Percentiles rank a stretch among this genome's conserved stretches.
phyloP scores from a whole-genome alignment of 2,113 vertebrate species.

The Rhineura floridana region DNA sequence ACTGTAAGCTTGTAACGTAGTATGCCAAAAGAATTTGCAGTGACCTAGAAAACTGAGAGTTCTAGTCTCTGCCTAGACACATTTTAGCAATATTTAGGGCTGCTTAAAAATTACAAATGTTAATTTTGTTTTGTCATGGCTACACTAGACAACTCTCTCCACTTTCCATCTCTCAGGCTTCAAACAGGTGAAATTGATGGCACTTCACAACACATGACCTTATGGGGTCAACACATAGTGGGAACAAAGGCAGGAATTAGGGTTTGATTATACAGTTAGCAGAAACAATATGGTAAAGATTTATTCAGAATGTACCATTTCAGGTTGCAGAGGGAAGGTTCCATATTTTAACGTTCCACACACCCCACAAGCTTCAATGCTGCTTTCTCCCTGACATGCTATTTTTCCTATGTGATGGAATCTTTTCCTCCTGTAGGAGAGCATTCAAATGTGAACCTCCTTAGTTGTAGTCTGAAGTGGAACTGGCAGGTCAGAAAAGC shows the following conservation, averaged over 20 bases:
- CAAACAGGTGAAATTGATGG: background rate
- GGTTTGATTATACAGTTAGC: background rate
- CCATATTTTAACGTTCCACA: background rate
- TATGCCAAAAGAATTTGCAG: background rate
- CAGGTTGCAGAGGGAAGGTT: background rate
- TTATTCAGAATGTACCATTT: background rate
- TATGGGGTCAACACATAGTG: background rate
- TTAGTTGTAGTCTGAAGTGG: background rate
- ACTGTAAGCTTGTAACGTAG: background rate
- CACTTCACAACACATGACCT: background rate
- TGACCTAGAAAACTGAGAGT: background rate
- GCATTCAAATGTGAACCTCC: background rate
- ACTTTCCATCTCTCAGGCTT: too few relatives aligned
- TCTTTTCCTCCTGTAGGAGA: background rate
- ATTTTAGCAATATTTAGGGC: background rate
- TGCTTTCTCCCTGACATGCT: background rate
- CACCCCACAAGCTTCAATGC: background rate
- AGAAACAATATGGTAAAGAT: background rate
- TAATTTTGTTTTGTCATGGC: too few relatives aligned
- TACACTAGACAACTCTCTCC: background rate
- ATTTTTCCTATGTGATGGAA: background rate
- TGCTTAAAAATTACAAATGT: background rate
- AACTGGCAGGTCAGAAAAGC: background rate
- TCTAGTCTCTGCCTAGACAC: background rate
- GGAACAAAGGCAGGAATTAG: background rate